Evolutionary conservation across 1,140 invertebrate species (phyloP), one percentile per base, ranked within the genome.

Genomic region (Homalodisca vitripennis): DNA sequence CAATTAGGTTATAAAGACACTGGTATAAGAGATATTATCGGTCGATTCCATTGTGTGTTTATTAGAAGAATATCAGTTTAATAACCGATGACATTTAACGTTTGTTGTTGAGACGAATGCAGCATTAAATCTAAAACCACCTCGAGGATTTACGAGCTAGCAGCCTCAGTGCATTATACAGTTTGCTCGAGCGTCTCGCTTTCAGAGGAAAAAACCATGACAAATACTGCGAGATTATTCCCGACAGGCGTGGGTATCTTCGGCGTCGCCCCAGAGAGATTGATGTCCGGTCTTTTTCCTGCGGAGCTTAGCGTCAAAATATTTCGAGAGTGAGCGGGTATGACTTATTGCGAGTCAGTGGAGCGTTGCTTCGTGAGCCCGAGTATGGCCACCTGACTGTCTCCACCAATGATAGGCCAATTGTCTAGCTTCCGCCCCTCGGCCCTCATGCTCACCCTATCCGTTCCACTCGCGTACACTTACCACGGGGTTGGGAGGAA

Each of bases 351-450:
- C 6, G 34, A 10, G 34, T 17, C 6, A 6, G 34, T 17, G 34
- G 34, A 6, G 17, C 6, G 6, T 6, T 17, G 34, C 17, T 6
- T 41, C 34, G 34, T 41, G 34, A 41, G 6, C 6, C 17, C 34
- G 17, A 6, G 17, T 17, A 6, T 41, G 6, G 34, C 34, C 17
- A 10, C 6, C 34, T 41, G 34, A 41, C 34, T 10, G 34, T 6
- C 34, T 41, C 6, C 34, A 41, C 6, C 34, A 41, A 41, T 60
- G 55, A 60, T 60, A 60, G 55, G 55, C 55, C 55, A 60, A 60
- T 60, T 60, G 55, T 60, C 55, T 30, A 3, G 55, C 24, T 60
- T 60, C 55, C 55, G 55, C 55, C 55, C 55, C 27, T 41, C 26
- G 55, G 26, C 29, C 55, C 55, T 2, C 55, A 27, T 60, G 24